phyloP scores from a whole-genome alignment of 2,113 vertebrate species.

The Mungos mungo region DNA sequence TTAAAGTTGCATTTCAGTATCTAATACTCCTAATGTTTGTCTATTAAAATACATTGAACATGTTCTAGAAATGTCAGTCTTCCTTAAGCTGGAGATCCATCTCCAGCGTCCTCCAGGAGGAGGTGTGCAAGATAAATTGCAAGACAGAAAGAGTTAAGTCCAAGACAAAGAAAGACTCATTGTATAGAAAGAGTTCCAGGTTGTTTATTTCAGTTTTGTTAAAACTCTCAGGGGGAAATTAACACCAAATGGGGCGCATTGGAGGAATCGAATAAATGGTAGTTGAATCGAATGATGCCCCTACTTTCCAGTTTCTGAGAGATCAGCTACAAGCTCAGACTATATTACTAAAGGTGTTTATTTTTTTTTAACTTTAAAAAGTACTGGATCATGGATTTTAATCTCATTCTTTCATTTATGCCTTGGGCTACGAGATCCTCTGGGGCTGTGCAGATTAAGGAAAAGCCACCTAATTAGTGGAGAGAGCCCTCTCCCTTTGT shows the following conservation, averaged over 20 bases:
- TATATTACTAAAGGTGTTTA: neutral
- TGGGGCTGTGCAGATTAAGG: neutral
- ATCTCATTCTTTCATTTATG: neutral
- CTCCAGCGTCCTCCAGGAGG: neutral
- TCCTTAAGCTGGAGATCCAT: neutral
- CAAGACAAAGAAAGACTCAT: neutral
- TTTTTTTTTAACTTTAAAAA: neutral
- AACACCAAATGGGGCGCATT: neutral
- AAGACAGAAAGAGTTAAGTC: neutral
- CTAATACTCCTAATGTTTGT: neutral
- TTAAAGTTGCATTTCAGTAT: neutral
- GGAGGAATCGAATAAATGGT: neutral
- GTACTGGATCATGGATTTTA: neutral
- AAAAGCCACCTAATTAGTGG: neutral
- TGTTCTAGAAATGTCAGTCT: neutral
- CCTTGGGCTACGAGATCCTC: neutral
- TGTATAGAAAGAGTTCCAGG: neutral
- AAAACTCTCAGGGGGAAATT: neutral
- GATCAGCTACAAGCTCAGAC: neutral
- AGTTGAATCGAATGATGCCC: neutral
- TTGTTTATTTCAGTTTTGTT: neutral
- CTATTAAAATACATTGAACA: neutral
- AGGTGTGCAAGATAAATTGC: neutral
- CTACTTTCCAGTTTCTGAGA: neutral
- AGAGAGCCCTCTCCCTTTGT: neutral